These are phyloP conservation scores for Drosophila saltans DNA, from an alignment of 1,140 invertebrate species.

Conservation along the genomic window DNA sequence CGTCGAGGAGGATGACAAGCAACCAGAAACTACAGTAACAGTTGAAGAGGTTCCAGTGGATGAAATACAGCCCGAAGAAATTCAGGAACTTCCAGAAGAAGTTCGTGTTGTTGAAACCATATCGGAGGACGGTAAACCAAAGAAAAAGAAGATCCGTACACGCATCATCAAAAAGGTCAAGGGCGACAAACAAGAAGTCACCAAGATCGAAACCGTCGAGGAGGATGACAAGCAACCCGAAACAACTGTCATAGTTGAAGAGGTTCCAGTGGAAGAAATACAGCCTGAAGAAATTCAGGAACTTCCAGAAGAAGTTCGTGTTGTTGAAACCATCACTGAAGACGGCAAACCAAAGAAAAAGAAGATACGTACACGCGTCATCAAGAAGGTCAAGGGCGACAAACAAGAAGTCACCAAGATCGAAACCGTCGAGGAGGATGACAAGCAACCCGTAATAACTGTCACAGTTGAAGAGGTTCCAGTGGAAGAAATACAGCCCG, in stretches of 20 bases:
- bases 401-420: constrained; percentile 12
- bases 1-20: constrained; percentile 63
- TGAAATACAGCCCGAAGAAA: constrained; percentile 38
- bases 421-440: constrained; percentile 9
- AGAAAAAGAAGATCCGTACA: constrained; percentile 8
- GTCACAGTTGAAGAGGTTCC: background rate
- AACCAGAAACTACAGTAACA: constrained; percentile 67
- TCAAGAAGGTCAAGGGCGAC: constrained; percentile 12
- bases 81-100: constrained; percentile 1
- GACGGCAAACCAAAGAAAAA: background rate
- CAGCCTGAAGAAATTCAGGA: constrained; percentile 5
- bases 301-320: background rate
- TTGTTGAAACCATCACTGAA: background rate
- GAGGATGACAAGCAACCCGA: constrained; percentile 2
- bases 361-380: constrained; percentile 1
- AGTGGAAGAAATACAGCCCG: background rate
- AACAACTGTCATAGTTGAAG: constrained; percentile 1
- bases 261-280: background rate
- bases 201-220: constrained; percentile 6
- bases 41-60: constrained; percentile 52
- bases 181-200: constrained; percentile 11
- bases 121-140: background rate
- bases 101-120: background rate
- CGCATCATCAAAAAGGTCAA: constrained; percentile 11
- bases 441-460: background rate